phyloP scores from a whole-genome alignment of 2,888 invertebrate species.

The Clostera curtula region DNA sequence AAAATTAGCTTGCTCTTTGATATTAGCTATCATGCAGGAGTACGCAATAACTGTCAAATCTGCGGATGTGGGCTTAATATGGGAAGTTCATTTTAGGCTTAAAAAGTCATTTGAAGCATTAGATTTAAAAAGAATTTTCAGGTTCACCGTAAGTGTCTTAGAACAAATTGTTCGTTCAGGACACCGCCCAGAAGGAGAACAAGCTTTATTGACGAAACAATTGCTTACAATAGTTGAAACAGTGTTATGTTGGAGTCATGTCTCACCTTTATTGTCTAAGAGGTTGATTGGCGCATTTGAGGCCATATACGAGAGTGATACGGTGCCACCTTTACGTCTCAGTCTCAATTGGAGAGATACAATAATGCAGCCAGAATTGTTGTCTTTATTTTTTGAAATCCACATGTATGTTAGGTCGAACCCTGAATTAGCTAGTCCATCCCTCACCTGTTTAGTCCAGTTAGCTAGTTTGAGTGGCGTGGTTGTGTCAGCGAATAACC shows the following conservation, averaged over 20 bases:
- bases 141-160: constrained; percentile 60
- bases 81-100: constrained; percentile 89
- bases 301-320: constrained; percentile 79
- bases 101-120: constrained; percentile 89
- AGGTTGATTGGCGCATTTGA: constrained; percentile 82
- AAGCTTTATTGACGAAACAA: constrained; percentile 77
- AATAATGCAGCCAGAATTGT: constrained; percentile 81
- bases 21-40: constrained; percentile 90
- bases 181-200: constrained; percentile 66
- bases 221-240: constrained; percentile 86
- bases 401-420: constrained; percentile 88
- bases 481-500: constrained; percentile 44
- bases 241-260: constrained; percentile 88
- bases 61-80: constrained; percentile 89
- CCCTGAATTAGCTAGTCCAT: constrained; percentile 83
- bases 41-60: constrained; percentile 90
- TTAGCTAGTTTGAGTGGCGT: constrained; percentile 71
- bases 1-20: constrained; percentile 88
- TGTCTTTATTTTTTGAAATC: constrained; percentile 87
- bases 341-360: constrained; percentile 83
- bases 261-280: constrained; percentile 79
- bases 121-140: constrained; percentile 86
- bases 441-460: constrained; percentile 88
- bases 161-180: constrained; percentile 61
- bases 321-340: constrained; percentile 77